Percentiles rank a stretch among this genome's conserved stretches.
phyloP scores from a whole-genome alignment of 1,140 invertebrate species.

The Drosophila ficusphila region DNA sequence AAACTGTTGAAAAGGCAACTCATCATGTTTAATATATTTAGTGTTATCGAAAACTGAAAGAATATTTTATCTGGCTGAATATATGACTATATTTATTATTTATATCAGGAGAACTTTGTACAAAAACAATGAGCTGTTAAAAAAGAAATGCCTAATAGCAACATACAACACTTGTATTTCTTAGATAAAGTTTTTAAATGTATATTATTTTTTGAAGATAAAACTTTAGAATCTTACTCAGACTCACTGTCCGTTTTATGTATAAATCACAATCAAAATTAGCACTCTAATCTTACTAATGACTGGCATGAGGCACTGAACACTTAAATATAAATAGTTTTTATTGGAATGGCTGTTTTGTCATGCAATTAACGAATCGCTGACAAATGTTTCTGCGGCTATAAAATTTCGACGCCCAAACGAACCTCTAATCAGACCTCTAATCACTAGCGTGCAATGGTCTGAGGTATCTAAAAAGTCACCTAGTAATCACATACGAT shows the following conservation, averaged over 20 bases:
- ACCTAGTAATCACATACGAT: slow-evolving; percentile 20
- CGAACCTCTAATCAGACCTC: slow-evolving; percentile 15
- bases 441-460: neutral
- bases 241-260: neutral
- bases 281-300: slow-evolving; percentile 25
- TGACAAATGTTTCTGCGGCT: slow-evolving; percentile 21
- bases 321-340: neutral
- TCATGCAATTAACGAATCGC: slow-evolving; percentile 51
- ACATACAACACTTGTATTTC: too few relatives aligned
- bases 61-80: too few relatives aligned
- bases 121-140: too few relatives aligned
- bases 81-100: too few relatives aligned
- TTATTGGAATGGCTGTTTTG: slow-evolving; percentile 19
- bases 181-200: too few relatives aligned
- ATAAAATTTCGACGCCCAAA: slow-evolving; percentile 20
- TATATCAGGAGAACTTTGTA: too few relatives aligned
- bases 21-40: too few relatives aligned
- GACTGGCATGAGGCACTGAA: slow-evolving; percentile 9
- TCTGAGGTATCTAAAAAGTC: slow-evolving; percentile 15
- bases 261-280: slow-evolving; percentile 23
- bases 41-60: too few relatives aligned
- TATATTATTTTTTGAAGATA: too few relatives aligned
- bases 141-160: too few relatives aligned
- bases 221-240: too few relatives aligned
- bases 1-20: neutral